A percentile compares a stretch with the other conserved stretches of the same genome.
Conservation (phyloP, 2,888 invertebrate genomes). For the Carabus problematicus region DNA sequence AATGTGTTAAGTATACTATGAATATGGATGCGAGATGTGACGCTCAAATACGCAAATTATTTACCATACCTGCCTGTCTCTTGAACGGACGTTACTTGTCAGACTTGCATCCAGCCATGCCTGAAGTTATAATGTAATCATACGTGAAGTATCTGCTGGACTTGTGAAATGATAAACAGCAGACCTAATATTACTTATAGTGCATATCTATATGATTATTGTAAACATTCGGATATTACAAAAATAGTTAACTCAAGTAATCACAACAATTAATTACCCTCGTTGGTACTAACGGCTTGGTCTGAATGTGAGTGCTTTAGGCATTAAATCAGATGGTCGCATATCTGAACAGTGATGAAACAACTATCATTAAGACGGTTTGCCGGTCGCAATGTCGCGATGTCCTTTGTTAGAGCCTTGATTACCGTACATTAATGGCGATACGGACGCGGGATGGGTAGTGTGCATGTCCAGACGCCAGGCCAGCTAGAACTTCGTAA, state of each 20-base stretch:
- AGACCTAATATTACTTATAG: too few relatives aligned
- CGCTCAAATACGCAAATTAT: constrained; percentile 1
- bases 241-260: too few relatives aligned
- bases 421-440: constrained; percentile 33
- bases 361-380: constrained; percentile 12
- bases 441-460: constrained; percentile 5
- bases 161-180: neutral
- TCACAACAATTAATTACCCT: too few relatives aligned
- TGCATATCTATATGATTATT: too few relatives aligned
- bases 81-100: too few relatives aligned
- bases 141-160: neutral
- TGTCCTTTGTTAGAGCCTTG: constrained; percentile 31
- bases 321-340: too few relatives aligned
- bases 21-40: constrained; percentile 36
- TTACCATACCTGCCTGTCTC: too few relatives aligned
- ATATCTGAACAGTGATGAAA: neutral
- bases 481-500: constrained; percentile 45
- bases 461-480: constrained; percentile 21
- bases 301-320: too few relatives aligned
- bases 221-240: too few relatives aligned
- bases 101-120: neutral
- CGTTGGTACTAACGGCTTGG: too few relatives aligned
- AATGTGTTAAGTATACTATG: constrained; percentile 42
- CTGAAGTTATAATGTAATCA: neutral
- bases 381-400: too few relatives aligned